These are phyloP conservation scores for Sinocyclocheilus maitianheensis DNA, from an alignment of 2,113 vertebrate species.

Conservation along the genomic window DNA sequence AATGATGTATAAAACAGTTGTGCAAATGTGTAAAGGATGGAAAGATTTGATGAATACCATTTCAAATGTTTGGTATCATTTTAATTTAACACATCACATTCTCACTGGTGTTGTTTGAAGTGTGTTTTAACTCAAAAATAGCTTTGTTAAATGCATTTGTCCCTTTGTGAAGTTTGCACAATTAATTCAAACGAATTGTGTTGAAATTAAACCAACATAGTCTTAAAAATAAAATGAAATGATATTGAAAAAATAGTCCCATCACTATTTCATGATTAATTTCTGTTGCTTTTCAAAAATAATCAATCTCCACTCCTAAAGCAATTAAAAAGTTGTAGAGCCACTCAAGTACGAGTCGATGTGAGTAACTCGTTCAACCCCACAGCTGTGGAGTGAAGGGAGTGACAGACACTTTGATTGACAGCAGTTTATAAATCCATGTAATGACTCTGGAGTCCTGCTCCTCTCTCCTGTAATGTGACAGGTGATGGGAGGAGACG, in stretches of 20 bases:
- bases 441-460: slow-evolving; percentile 25
- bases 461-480: slow-evolving; percentile 3
- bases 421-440: slow-evolving; percentile 42
- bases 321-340: not conserved
- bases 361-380: not conserved
- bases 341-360: not conserved
- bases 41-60: not conserved
- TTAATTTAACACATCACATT: not conserved
- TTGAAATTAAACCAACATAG: not conserved
- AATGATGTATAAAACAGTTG: no score
- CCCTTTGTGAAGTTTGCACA: no score
- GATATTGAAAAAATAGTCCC: not conserved
- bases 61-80: not conserved
- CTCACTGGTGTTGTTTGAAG: not conserved
- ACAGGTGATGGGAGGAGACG: slow-evolving; percentile 21
- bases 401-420: slow-evolving; percentile 28
- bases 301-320: not conserved
- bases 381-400: not conserved
- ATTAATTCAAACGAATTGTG: no score
- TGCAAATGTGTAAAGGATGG: no score
- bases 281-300: not conserved
- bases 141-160: no score
- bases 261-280: not conserved
- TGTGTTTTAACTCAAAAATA: no score
- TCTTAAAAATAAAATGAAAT: not conserved